Evolutionary conservation across 64 coral and sea anemone species (phyloP).

Genomic region (Catalaphyllia jardinei): DNA sequence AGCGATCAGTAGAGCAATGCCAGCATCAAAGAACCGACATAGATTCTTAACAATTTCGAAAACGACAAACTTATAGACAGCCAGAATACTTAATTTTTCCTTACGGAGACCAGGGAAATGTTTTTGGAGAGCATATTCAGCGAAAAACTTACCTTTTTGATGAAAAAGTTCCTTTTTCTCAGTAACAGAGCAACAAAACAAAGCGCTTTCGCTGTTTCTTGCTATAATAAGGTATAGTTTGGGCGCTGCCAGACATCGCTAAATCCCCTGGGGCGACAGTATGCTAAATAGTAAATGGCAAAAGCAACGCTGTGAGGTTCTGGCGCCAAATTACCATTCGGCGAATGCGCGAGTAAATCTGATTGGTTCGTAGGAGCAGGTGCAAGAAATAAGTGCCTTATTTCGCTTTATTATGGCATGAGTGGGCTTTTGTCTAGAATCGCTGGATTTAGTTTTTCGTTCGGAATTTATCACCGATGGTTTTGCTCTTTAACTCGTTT

Average conservation of each 20-base stretch:
- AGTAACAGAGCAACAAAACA: not conserved
- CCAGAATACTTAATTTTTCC: not conserved
- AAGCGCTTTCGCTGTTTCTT: slow-evolving; percentile 24
- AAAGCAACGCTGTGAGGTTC: not conserved
- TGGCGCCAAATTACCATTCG: not conserved
- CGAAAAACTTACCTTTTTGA: slow-evolving; percentile 22
- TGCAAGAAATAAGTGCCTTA: not conserved
- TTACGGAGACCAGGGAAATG: not conserved
- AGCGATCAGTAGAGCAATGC: not conserved
- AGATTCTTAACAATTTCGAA: not conserved
- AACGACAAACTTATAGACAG: not conserved
- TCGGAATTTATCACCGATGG: not conserved
- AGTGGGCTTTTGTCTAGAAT: not conserved
- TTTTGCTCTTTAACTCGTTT: not conserved
- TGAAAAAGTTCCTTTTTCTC: not conserved
- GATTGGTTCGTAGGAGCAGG: slow-evolving; percentile 14
- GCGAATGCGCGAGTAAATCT: not conserved
- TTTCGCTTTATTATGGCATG: not conserved
- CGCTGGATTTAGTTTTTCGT: not conserved
- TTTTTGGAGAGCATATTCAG: not conserved
- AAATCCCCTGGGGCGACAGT: slow-evolving; percentile 9
- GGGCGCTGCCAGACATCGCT: slow-evolving; percentile 25
- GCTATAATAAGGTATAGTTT: not conserved
- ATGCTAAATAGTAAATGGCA: slow-evolving; percentile 33
- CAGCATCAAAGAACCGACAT: not conserved